phyloP scores from a whole-genome alignment of 35 echinoderm and acorn worm species.

The Patiria miniata region DNA sequence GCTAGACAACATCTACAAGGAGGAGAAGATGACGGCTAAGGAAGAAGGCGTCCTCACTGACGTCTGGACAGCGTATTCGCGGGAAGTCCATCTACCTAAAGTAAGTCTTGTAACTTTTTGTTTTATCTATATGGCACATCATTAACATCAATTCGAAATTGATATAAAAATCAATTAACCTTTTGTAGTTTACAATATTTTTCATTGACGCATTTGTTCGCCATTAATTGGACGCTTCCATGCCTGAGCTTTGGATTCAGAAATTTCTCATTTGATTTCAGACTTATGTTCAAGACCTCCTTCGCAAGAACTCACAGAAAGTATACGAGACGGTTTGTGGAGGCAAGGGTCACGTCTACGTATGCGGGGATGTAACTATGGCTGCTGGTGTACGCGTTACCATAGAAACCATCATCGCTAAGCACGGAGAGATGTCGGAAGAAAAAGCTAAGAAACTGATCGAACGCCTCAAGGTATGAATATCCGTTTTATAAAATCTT shows the following conservation, averaged over 20 bases:
- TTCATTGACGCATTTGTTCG: background rate
- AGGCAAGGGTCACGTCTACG: slow-evolving; percentile 64
- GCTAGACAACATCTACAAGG: slow-evolving; percentile 65
- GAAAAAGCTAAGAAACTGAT: slow-evolving; percentile 45
- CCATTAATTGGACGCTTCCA: background rate
- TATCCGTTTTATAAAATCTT: background rate
- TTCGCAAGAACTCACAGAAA: slow-evolving; percentile 35
- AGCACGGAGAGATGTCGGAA: slow-evolving; percentile 53
- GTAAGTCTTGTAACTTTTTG: background rate
- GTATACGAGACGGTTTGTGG: slow-evolving; percentile 51
- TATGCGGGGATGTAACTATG: slow-evolving; percentile 78
- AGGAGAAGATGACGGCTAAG: slow-evolving; percentile 46
- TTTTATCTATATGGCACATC: no score
- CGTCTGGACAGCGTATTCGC: slow-evolving; percentile 58
- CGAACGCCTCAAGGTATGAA: slow-evolving; percentile 40
- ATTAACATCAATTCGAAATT: no score
- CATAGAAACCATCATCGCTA: slow-evolving; percentile 37
- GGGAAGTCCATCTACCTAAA: slow-evolving; percentile 27
- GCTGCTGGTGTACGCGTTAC: slow-evolving; percentile 58
- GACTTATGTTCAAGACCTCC: slow-evolving; percentile 70
- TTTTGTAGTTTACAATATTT: no score
- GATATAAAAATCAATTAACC: no score
- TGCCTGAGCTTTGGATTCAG: background rate
- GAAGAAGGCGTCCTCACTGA: slow-evolving; percentile 45
- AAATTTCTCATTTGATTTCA: slow-evolving; percentile 2